phyloP scores from a whole-genome alignment of 2,113 vertebrate genomes.

The human region DNA sequence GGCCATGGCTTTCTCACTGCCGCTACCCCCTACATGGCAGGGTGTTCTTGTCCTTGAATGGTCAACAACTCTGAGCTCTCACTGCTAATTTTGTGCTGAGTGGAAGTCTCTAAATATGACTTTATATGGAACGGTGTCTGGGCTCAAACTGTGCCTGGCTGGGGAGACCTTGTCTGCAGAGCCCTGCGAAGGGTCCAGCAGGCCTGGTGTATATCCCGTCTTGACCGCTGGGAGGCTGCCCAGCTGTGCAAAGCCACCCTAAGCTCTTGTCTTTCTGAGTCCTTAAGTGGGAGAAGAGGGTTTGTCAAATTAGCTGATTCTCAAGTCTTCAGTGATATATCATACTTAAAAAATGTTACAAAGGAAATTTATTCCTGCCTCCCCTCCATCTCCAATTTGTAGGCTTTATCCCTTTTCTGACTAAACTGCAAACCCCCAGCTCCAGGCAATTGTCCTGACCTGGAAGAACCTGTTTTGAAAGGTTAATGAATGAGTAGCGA shows the following conservation, averaged over 20 bases:
- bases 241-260: neutral
- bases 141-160: neutral
- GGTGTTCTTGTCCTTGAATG: too few species aligned
- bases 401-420: neutral
- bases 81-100: neutral
- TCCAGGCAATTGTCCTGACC: neutral
- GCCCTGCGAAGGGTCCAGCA: neutral
- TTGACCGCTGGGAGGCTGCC: neutral
- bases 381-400: accelerated
- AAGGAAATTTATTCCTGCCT: neutral
- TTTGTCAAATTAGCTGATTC: neutral
- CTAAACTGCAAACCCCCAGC: neutral
- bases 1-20: too few species aligned
- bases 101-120: neutral
- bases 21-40: accelerated
- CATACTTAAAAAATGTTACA: neutral
- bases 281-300: neutral
- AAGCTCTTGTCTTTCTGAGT: neutral
- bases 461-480: neutral
- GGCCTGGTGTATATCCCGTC: neutral
- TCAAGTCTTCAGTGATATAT: neutral
- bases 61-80: neutral
- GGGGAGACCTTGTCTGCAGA: neutral
- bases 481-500: neutral
- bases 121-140: neutral